Evolutionary conservation across 2,797 vertebrate genomes (phyloP).

Genomic region (Anguilla anguilla): DNA sequence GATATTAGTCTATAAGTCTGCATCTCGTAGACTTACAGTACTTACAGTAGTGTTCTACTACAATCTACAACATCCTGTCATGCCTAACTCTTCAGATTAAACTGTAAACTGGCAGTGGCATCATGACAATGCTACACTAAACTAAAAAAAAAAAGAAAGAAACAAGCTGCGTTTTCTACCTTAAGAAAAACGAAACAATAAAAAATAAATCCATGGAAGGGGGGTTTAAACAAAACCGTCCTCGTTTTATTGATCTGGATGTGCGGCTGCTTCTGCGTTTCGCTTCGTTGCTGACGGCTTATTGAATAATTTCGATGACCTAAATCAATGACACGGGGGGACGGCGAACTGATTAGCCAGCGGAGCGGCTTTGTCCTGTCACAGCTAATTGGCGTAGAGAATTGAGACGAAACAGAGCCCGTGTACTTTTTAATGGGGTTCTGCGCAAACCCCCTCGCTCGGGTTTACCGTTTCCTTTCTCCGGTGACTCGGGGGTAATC

Average conservation of each 20-base stretch:
- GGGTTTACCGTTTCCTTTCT: background rate
- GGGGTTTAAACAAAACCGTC: background rate
- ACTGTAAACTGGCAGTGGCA: background rate
- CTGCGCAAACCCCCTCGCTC: background rate
- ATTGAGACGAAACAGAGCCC: constrained; percentile 7
- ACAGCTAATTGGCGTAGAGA: constrained; percentile 24
- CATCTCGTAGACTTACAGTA: too few relatives aligned
- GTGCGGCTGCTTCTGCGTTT: background rate
- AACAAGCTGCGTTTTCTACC: background rate
- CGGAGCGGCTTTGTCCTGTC: background rate
- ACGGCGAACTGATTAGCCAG: background rate
- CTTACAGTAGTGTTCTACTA: too few relatives aligned
- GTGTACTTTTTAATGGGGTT: constrained; percentile 17
- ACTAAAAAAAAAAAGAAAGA: background rate
- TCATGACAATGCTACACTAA: background rate
- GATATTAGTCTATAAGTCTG: too few relatives aligned
- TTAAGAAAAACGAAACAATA: background rate
- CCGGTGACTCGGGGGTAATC: constrained; percentile 21
- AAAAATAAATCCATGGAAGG: background rate
- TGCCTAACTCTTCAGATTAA: background rate
- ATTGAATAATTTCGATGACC: background rate
- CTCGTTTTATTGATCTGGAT: background rate
- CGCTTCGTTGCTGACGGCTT: background rate
- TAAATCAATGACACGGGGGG: constrained; percentile 2
- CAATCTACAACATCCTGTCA: background rate